Percentiles rank a stretch among this genome's conserved stretches.
These are phyloP conservation scores for Vesta saturnalis DNA, from an alignment of 2,888 invertebrate species.

Conservation along the genomic window DNA sequence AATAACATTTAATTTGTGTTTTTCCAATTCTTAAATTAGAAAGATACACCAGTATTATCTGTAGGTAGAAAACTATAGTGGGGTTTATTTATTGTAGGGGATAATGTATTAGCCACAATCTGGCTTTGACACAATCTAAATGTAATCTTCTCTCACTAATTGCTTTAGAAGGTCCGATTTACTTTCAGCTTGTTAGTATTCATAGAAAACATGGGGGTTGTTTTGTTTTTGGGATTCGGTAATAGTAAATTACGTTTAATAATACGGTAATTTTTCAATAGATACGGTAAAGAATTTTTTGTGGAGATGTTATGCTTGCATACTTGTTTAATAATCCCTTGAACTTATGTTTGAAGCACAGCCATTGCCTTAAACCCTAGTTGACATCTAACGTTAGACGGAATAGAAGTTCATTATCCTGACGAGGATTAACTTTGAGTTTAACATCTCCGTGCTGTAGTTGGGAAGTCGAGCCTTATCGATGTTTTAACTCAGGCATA, in stretches of 20 bases:
- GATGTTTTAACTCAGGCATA: constrained; percentile 31
- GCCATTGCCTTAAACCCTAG: constrained; percentile 16
- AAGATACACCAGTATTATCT: constrained; percentile 25
- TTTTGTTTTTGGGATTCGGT: constrained; percentile 20
- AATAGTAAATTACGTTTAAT: constrained; percentile 27
- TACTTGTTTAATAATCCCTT: constrained; percentile 21
- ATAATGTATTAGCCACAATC: constrained; percentile 44
- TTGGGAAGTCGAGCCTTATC: constrained; percentile 30
- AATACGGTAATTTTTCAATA: not conserved
- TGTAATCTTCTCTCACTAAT: constrained; percentile 46
- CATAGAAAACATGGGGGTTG: constrained; percentile 36
- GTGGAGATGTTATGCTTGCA: not conserved
- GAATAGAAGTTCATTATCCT: constrained; percentile 36
- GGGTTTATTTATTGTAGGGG: constrained; percentile 39
- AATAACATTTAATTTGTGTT: not conserved
- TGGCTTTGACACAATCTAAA: constrained; percentile 46
- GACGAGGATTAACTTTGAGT: constrained; percentile 35
- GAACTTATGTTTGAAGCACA: constrained; percentile 24
- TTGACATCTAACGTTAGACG: constrained; percentile 31
- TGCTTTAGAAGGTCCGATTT: constrained; percentile 41
- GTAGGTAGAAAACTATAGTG: constrained; percentile 12
- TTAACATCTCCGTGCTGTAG: constrained; percentile 32
- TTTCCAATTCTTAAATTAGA: constrained; percentile 2
- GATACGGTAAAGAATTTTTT: too few relatives aligned
- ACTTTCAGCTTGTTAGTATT: constrained; percentile 36